These are phyloP conservation scores for Fukomys damarensis DNA, from an alignment of 2,113 vertebrate genomes.

Conservation along the genomic window DNA sequence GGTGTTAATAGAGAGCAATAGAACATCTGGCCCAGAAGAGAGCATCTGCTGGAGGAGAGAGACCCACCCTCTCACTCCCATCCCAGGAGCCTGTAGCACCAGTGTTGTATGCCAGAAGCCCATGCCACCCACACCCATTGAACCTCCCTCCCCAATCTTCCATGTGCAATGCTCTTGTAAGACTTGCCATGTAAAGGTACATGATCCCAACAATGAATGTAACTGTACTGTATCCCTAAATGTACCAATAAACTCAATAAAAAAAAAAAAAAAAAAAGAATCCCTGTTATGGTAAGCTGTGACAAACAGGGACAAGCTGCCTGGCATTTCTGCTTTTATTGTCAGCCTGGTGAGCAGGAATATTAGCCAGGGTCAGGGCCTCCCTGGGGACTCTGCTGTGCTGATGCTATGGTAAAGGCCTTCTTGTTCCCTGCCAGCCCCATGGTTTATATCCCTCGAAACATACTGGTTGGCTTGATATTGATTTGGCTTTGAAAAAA, in stretches of 20 bases:
- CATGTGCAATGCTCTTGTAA: fast-evolving
- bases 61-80: not conserved
- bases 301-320: not conserved
- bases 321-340: not conserved
- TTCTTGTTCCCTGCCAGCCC: not conserved
- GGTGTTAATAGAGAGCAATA: not conserved
- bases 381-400: not conserved
- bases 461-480: constrained; percentile 28
- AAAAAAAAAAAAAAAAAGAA: too few relatives aligned
- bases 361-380: not conserved
- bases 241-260: too few relatives aligned
- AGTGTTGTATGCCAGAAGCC: not conserved
- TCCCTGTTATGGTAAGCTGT: not conserved
- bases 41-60: not conserved
- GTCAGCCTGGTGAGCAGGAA: not conserved
- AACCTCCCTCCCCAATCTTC: not conserved
- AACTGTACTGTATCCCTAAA: too few relatives aligned
- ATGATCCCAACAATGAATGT: too few relatives aligned
- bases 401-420: not conserved
- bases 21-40: not conserved
- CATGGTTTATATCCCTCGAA: constrained; percentile 26
- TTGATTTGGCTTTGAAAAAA: constrained; percentile 70
- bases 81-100: not conserved
- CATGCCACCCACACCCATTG: not conserved
- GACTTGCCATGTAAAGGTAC: too few relatives aligned